These are phyloP conservation scores for Leguminivora glycinivorella DNA, from an alignment of 1,140 invertebrate species.

Conservation along the genomic window DNA sequence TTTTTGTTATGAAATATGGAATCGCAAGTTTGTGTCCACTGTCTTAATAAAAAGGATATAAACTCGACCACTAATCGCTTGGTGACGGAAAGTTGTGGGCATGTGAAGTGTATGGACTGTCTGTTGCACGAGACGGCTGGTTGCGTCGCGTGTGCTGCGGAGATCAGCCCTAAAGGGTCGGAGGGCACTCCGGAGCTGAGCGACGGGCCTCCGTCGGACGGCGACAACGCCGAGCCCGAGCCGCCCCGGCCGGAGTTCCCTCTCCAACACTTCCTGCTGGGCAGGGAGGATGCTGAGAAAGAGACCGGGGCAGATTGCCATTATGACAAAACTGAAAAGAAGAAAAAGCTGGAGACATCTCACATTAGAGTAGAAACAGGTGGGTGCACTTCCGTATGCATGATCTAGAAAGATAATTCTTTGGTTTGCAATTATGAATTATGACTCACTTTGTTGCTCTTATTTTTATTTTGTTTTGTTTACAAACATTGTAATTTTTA, in stretches of 20 bases:
- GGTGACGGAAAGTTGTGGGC: conserved; percentile 79
- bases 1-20: conserved; percentile 58
- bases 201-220: neutral
- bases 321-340: conserved; percentile 42
- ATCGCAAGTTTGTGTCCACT: conserved; percentile 68
- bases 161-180: conserved; percentile 34
- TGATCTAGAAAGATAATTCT: neutral
- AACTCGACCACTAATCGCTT: conserved; percentile 76
- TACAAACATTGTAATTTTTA: too few relatives aligned
- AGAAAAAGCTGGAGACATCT: conserved; percentile 56
- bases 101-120: conserved; percentile 79
- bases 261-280: conserved; percentile 21
- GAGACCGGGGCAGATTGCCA: conserved; percentile 29
- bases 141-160: conserved; percentile 62
- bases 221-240: conserved; percentile 23
- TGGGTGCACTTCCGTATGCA: conserved; percentile 32
- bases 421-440: neutral
- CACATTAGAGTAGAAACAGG: conserved; percentile 64
- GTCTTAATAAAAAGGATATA: conserved; percentile 62
- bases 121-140: conserved; percentile 74
- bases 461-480: too few relatives aligned
- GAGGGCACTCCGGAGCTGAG: conserved; percentile 28
- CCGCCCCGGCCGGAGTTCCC: conserved; percentile 32
- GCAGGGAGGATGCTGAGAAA: conserved; percentile 34
- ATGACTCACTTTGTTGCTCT: too few relatives aligned